Evolutionary conservation across 2,797 vertebrate genomes (phyloP), one percentile per base, ranked within the genome.

Genomic region (Sebastolobus altivelis): DNA sequence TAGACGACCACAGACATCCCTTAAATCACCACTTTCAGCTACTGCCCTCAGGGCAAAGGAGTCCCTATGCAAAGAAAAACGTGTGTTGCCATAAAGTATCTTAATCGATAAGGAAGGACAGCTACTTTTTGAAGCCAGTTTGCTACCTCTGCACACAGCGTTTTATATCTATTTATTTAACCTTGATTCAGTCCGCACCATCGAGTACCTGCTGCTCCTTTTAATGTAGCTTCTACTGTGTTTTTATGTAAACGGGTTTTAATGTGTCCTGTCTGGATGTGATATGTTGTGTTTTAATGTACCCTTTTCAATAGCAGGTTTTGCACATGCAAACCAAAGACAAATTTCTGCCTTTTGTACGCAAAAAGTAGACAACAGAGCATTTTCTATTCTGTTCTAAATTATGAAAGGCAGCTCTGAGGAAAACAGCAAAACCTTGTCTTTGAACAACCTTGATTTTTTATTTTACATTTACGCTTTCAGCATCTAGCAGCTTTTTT

Each of bases 371-470:
- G 0, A 20, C 46, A 49, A 7, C 20, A 20, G 46, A 49, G 18
- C 20, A 5, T 54, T 54, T n/a, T 54, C 20, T 54, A 54, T 52
- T 52, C 49, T n/a, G n/a, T 54, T 54, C 20, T 54, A 54, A 54
- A 18, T 49, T 4, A 46, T 8, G 16, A 14, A 13, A 58, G 6
- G 65, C 46, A 22, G 18, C 59, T 55, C 40, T 22, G 4, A 54
- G 37, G n/a, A 59, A 62, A 75, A 40, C 18, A 31, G 31, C 22
- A 9, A 55, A 77, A 66, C 16, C 68, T 9, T 12, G 8, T n/a
- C 52, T 61, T 13, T 60, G 38, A 56, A 59, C 56, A 33, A 54
- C 25, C 49, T 40, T n/a, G 31, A 65, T 76, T 65, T 61, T 31
- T 16, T 20, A 37, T 56, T 65, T 77, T 43, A 11, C 14, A 62